Evolutionary conservation across 2,113 vertebrate species (phyloP).

Genomic region (Shinisaurus crocodilurus): DNA sequence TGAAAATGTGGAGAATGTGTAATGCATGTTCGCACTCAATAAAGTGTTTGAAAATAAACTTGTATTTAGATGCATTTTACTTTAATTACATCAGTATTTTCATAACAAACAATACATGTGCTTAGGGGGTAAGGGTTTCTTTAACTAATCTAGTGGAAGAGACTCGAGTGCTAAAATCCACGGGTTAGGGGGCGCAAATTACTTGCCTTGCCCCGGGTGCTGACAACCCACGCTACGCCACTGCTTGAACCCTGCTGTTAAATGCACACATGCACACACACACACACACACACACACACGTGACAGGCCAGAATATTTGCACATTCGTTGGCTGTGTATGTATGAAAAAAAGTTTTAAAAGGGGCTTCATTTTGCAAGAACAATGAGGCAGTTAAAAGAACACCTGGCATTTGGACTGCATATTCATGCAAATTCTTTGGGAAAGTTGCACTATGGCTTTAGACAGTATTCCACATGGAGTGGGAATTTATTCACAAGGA

Average conservation of each 20-base stretch:
- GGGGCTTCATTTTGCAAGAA: neutral
- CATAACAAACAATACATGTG: too few species aligned
- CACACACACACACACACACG: neutral
- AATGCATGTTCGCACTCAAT: too few species aligned
- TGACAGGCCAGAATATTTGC: neutral
- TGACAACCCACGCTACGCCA: too few species aligned
- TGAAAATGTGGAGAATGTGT: too few species aligned
- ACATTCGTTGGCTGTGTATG: neutral
- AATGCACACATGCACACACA: neutral
- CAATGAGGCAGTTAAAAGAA: slow-evolving; percentile 14
- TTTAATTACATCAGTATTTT: too few species aligned
- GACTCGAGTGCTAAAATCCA: too few species aligned
- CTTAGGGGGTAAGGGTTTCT: too few species aligned
- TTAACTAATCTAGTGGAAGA: too few species aligned
- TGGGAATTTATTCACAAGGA: neutral
- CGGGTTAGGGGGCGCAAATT: too few species aligned
- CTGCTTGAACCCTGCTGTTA: neutral
- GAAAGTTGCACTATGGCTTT: neutral
- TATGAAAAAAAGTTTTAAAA: neutral
- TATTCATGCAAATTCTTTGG: slow-evolving; percentile 11
- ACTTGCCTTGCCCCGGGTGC: too few species aligned
- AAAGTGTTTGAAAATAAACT: too few species aligned
- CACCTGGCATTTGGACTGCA: neutral
- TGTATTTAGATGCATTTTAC: too few species aligned
- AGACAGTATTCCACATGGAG: neutral